phyloP scores from a whole-genome alignment of 2,113 vertebrate genomes.

The Theristicus caerulescens region DNA sequence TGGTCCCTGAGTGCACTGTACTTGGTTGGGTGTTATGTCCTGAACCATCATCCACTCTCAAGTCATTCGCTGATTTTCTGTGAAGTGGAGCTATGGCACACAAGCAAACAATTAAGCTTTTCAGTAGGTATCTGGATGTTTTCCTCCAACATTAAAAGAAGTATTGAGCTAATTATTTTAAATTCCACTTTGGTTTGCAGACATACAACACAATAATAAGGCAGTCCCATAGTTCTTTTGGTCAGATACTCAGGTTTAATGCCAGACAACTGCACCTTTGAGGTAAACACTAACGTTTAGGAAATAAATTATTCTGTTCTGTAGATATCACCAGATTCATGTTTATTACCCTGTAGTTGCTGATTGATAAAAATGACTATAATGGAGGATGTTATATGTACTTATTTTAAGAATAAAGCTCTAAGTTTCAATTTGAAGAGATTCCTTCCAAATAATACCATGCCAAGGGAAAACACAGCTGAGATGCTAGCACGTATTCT shows the following conservation, averaged over 20 bases:
- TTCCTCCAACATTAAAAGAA: neutral
- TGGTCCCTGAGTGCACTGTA: slow-evolving; percentile 41
- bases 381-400: neutral
- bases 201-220: neutral
- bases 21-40: neutral
- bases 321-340: neutral
- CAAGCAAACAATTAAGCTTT: neutral
- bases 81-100: slow-evolving; percentile 73
- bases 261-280: neutral
- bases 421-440: neutral
- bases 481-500: neutral
- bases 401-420: neutral
- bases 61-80: slow-evolving; percentile 23
- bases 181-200: neutral
- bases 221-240: neutral
- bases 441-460: neutral
- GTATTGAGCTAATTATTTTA: neutral
- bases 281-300: neutral
- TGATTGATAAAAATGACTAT: neutral
- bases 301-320: neutral
- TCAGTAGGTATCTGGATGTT: neutral
- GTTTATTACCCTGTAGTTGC: neutral
- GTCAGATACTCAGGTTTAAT: neutral
- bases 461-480: neutral
- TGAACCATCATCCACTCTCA: slow-evolving; percentile 42